A percentile compares a stretch with the other conserved stretches of the same genome.
phyloP scores from a whole-genome alignment of 1,140 invertebrate species.

The Conopomorpha cramerella region DNA sequence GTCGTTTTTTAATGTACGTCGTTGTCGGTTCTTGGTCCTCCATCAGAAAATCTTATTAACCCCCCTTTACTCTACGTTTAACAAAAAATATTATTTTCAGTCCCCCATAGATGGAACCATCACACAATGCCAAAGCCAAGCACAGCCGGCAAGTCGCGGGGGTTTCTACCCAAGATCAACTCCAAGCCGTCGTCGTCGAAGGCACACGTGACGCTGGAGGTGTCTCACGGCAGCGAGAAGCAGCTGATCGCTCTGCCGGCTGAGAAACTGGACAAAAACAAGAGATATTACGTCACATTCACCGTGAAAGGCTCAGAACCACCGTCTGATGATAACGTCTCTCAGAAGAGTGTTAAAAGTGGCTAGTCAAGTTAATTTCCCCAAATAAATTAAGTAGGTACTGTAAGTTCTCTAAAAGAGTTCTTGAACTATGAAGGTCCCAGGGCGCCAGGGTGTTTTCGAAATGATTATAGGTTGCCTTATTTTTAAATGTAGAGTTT shows the following conservation, averaged over 20 bases:
- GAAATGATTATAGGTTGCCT: too few relatives aligned
- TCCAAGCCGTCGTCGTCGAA: constrained; percentile 47
- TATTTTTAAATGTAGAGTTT: too few relatives aligned
- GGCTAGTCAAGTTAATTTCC: too few relatives aligned
- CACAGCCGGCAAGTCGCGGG: constrained; percentile 41
- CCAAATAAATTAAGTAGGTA: too few relatives aligned
- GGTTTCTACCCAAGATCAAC: constrained; percentile 66
- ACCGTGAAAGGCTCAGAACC: constrained; percentile 74
- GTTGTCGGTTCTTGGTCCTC: too few relatives aligned
- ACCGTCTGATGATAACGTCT: constrained; percentile 44
- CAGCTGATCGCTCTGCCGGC: constrained; percentile 84
- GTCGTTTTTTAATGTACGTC: too few relatives aligned
- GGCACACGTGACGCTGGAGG: constrained; percentile 70
- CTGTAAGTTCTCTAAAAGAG: too few relatives aligned
- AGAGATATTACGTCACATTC: constrained; percentile 88
- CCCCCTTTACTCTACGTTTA: too few relatives aligned
- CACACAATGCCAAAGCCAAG: constrained; percentile 72
- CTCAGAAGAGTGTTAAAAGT: constrained; percentile 21
- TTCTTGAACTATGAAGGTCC: too few relatives aligned
- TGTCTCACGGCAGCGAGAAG: constrained; percentile 79
- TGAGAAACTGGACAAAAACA: constrained; percentile 83
- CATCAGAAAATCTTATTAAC: too few relatives aligned
- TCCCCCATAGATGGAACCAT: constrained; percentile 71
- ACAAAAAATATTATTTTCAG: too few relatives aligned
- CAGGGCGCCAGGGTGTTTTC: too few relatives aligned